phyloP scores from a whole-genome alignment of 1,140 invertebrate species.

The Temnothorax longispinosus region DNA sequence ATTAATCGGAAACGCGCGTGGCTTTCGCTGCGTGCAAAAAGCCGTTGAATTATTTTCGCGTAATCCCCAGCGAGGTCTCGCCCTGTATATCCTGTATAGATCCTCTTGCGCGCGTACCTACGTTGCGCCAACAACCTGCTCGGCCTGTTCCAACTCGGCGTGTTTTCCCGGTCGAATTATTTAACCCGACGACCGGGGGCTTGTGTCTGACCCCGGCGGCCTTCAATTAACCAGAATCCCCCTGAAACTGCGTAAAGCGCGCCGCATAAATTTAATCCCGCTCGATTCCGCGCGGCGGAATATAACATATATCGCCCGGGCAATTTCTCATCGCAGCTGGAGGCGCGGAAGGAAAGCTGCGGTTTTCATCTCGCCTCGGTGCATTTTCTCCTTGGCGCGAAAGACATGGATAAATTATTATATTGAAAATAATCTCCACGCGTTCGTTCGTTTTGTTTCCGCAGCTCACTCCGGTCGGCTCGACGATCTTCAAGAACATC shows the following conservation, averaged over 20 bases:
- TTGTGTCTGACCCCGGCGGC: slow-evolving; percentile 50
- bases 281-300: slow-evolving; percentile 41
- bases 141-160: slow-evolving; percentile 12
- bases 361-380: not conserved
- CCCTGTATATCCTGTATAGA: not conserved
- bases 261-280: slow-evolving; percentile 47
- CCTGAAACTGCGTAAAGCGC: slow-evolving; percentile 14
- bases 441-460: slow-evolving; percentile 64
- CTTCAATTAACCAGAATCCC: slow-evolving; percentile 53
- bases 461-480: slow-evolving; percentile 94
- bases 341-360: slow-evolving; percentile 12
- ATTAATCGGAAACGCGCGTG: slow-evolving; percentile 51
- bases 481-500: slow-evolving; percentile 94
- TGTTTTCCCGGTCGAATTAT: slow-evolving; percentile 42
- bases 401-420: not conserved
- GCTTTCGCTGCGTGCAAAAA: slow-evolving; percentile 20
- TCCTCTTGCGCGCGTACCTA: not conserved
- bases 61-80: slow-evolving; percentile 27
- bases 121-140: slow-evolving; percentile 4
- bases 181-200: slow-evolving; percentile 38
- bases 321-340: slow-evolving; percentile 34
- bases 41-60: slow-evolving; percentile 47
- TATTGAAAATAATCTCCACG: not conserved
- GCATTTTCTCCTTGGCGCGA: not conserved
- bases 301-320: slow-evolving; percentile 18